Conservation (phyloP, 2,113 vertebrate species). For the Guaruba guarouba region DNA sequence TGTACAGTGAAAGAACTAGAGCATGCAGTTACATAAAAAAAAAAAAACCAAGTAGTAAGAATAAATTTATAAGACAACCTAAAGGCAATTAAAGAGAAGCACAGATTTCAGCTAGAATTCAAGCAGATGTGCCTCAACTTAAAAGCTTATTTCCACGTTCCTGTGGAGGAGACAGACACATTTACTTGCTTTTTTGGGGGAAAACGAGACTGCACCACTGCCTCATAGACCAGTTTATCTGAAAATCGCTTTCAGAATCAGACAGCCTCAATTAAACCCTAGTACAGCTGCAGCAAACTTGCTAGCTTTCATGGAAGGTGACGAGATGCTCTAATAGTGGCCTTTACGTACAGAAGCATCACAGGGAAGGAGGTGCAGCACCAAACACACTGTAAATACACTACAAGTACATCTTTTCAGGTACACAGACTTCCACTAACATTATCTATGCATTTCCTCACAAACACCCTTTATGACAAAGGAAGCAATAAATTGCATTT, state of each 20-base stretch:
- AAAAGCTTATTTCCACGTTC: background rate
- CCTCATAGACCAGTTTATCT: background rate
- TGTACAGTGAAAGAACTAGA: background rate
- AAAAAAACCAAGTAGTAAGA: accelerated
- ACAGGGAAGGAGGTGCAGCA: background rate
- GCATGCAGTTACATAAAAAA: background rate
- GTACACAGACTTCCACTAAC: background rate
- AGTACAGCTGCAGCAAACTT: background rate
- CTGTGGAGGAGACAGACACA: background rate
- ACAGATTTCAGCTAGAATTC: background rate
- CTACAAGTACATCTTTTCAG: background rate
- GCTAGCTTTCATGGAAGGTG: background rate
- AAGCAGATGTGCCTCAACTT: accelerated
- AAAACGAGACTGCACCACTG: background rate
- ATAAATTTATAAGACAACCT: background rate
- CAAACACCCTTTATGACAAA: background rate
- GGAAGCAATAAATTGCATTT: background rate
- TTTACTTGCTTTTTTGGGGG: background rate
- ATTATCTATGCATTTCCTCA: background rate
- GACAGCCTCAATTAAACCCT: background rate
- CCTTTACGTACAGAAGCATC: background rate
- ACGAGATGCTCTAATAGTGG: background rate
- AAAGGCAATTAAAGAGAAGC: background rate
- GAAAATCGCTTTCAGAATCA: background rate
- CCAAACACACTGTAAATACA: background rate